A percentile compares a stretch with the other conserved stretches of the same genome.
phyloP scores from a whole-genome alignment of 2,888 invertebrate genomes.

The Coelopa pilipes region DNA sequence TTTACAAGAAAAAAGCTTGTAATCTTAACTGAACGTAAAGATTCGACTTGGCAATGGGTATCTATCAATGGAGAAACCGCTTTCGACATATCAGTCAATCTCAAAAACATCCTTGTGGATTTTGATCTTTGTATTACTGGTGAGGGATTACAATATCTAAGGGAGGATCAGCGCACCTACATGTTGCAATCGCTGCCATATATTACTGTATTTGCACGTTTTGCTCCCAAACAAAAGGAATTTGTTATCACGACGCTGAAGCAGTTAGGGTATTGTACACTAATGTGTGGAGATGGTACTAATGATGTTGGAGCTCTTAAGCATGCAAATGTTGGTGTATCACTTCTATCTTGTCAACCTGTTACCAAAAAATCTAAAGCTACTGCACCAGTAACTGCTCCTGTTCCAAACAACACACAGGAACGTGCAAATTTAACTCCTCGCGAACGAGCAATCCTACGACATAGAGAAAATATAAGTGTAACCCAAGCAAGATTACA shows the following conservation, averaged over 20 bases:
- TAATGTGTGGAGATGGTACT: slow-evolving; percentile 99
- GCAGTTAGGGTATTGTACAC: slow-evolving; percentile 82
- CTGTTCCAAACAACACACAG: slow-evolving; percentile 34
- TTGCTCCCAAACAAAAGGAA: slow-evolving; percentile 99
- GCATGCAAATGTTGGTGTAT: slow-evolving; percentile 97
- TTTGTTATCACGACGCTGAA: slow-evolving; percentile 91
- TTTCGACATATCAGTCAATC: slow-evolving; percentile 49
- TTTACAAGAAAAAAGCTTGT: slow-evolving; percentile 82
- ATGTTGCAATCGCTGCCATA: slow-evolving; percentile 82
- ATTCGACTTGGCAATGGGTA: slow-evolving; percentile 77
- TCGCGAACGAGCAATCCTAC: slow-evolving; percentile 59
- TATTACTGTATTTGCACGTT: slow-evolving; percentile 93
- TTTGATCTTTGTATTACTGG: slow-evolving; percentile 97
- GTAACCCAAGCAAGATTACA: slow-evolving; percentile 61
- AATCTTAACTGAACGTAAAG: slow-evolving; percentile 70
- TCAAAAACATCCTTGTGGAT: slow-evolving; percentile 74
- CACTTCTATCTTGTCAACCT: slow-evolving; percentile 86
- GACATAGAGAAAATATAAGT: slow-evolving; percentile 60
- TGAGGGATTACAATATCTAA: slow-evolving; percentile 81
- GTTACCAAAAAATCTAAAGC: slow-evolving; percentile 65
- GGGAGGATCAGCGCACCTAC: slow-evolving; percentile 72
- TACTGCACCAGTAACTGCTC: slow-evolving; percentile 34
- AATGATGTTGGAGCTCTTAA: slow-evolving; percentile 99
- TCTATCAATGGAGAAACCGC: slow-evolving; percentile 74
- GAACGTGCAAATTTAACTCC: slow-evolving; percentile 57